Percentiles rank a stretch among this genome's conserved stretches.
phyloP scores from a whole-genome alignment of 2,797 vertebrate species.

The Coracias cyanogaster region DNA sequence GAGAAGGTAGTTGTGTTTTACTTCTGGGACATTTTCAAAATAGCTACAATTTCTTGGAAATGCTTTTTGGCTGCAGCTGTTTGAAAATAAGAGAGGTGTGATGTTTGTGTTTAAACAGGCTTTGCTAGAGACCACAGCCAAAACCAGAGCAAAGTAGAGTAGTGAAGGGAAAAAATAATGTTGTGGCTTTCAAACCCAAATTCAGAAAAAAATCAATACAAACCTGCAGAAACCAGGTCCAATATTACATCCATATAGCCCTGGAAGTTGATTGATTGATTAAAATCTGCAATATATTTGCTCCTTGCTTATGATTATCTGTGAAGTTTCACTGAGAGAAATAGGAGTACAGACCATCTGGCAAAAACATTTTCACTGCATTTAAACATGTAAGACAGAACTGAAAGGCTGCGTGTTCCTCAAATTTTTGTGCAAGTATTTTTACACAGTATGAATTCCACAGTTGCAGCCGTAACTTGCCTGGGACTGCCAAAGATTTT shows the following conservation, averaged over 20 bases:
- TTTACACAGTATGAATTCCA: background rate
- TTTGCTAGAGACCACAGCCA: background rate
- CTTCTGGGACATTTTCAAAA: background rate
- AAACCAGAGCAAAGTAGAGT: background rate
- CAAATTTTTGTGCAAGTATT: background rate
- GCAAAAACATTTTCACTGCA: background rate
- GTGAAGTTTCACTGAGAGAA: background rate
- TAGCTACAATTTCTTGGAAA: background rate
- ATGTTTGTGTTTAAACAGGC: background rate
- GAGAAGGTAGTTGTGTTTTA: background rate
- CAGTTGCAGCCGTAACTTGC: background rate
- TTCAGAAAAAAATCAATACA: background rate
- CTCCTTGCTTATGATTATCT: background rate
- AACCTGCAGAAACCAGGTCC: background rate
- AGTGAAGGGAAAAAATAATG: background rate
- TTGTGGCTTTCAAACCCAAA: background rate
- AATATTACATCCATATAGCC: background rate
- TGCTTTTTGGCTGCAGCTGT: background rate
- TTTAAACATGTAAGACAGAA: background rate
- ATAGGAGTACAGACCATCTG: background rate
- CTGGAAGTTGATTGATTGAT: background rate
- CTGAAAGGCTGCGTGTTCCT: background rate
- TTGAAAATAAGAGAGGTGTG: background rate
- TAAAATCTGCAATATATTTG: background rate
- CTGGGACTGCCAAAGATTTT: background rate